Evolutionary conservation across 1,140 invertebrate species (phyloP).

Genomic region (Rhynchophorus ferrugineus): DNA sequence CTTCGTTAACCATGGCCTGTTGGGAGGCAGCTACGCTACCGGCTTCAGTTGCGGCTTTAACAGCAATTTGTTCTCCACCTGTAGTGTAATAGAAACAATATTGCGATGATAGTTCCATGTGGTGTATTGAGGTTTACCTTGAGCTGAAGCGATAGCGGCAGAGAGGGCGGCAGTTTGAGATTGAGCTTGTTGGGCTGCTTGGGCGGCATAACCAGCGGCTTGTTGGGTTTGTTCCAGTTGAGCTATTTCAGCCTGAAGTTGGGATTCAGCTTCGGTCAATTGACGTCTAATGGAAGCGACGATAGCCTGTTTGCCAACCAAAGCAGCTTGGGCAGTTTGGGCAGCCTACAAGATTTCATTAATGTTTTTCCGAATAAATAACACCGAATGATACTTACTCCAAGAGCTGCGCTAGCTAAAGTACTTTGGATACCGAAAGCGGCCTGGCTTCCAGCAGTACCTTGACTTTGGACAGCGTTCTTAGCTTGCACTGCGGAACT

Average conservation of each 20-base stretch:
- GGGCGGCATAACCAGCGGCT: conserved; percentile 20
- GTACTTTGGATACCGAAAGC: conserved; percentile 29
- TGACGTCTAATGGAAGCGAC: conserved; percentile 24
- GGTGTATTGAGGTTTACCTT: conserved; percentile 16
- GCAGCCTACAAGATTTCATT: conserved; percentile 20
- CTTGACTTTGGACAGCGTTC: conserved; percentile 27
- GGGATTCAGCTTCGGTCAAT: conserved; percentile 24
- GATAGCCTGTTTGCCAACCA: conserved; percentile 30
- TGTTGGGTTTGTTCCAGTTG: conserved; percentile 26
- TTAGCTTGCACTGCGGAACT: conserved; percentile 30
- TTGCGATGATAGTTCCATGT: neutral
- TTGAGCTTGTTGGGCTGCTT: conserved; percentile 28
- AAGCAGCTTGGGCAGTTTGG: conserved; percentile 31
- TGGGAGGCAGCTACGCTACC: conserved; percentile 26
- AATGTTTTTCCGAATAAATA: neutral
- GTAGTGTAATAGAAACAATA: neutral
- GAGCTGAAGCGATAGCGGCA: conserved; percentile 25
- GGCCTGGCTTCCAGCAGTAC: conserved; percentile 30
- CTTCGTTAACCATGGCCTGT: conserved; percentile 28
- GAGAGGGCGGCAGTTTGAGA: conserved; percentile 16
- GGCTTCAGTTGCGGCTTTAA: conserved; percentile 26
- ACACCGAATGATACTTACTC: conserved; percentile 19
- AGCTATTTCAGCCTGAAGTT: conserved; percentile 26
- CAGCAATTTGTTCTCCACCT: conserved; percentile 21
- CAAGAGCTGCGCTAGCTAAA: conserved; percentile 26